These are phyloP conservation scores for Metalampra italica DNA, from an alignment of 2,888 invertebrate species.

Conservation along the genomic window DNA sequence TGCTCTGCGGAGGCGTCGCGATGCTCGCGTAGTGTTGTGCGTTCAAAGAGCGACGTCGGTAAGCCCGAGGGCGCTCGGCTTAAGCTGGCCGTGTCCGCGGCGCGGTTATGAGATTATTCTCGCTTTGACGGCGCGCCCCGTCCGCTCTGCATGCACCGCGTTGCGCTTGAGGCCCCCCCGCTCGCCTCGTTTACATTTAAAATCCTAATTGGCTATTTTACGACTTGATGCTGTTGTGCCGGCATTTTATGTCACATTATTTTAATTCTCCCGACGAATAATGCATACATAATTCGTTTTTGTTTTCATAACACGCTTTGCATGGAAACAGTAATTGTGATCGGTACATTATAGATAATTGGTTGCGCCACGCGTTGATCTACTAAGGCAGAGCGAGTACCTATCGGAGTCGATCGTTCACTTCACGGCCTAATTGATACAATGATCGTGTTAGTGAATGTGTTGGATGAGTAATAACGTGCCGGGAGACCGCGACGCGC, in stretches of 20 bases:
- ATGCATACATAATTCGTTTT: slow-evolving; percentile 9
- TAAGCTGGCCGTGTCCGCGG: slow-evolving; percentile 57
- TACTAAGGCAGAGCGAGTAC: slow-evolving; percentile 14
- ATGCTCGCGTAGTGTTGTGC: slow-evolving; percentile 29
- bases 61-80: slow-evolving; percentile 59
- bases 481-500: slow-evolving; percentile 22
- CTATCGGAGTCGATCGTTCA: slow-evolving; percentile 31
- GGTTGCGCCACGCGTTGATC: slow-evolving; percentile 3
- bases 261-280: slow-evolving; percentile 10
- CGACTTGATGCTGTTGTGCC: slow-evolving; percentile 32
- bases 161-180: slow-evolving; percentile 47
- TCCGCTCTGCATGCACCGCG: slow-evolving; percentile 45
- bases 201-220: slow-evolving; percentile 59
- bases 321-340: slow-evolving; percentile 1
- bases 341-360: not conserved
- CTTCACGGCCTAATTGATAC: slow-evolving; percentile 36
- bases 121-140: slow-evolving; percentile 60
- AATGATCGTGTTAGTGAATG: slow-evolving; percentile 27
- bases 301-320: slow-evolving; percentile 6
- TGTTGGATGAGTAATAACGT: slow-evolving; percentile 32
- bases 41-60: slow-evolving; percentile 59
- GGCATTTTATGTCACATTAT: slow-evolving; percentile 22
- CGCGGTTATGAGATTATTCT: slow-evolving; percentile 72
- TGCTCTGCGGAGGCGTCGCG: slow-evolving; percentile 22
- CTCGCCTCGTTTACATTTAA: slow-evolving; percentile 49